Percentiles rank a stretch among this genome's conserved stretches.
phyloP scores from a whole-genome alignment of 2,888 invertebrate genomes.

The Tenthredo livida region DNA sequence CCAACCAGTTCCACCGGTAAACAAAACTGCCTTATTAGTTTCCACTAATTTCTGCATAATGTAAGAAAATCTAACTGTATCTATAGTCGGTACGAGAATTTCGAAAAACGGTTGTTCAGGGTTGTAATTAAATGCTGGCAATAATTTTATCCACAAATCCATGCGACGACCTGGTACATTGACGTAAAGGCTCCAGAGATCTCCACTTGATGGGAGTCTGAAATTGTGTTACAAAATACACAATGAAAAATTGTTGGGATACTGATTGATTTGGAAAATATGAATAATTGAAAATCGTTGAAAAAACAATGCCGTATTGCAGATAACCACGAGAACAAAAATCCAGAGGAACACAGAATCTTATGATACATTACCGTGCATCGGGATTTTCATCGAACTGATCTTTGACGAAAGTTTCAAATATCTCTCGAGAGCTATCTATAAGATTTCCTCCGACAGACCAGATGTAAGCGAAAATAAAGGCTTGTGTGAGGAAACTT shows the following conservation, averaged over 20 bases:
- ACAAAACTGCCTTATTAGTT: conserved; percentile 88
- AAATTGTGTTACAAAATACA: neutral
- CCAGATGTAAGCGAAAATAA: conserved; percentile 92
- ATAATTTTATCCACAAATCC: conserved; percentile 89
- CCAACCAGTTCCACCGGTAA: conserved; percentile 92
- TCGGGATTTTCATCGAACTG: conserved; percentile 87
- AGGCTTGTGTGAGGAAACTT: conserved; percentile 86
- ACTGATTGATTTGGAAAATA: neutral
- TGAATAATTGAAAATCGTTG: neutral
- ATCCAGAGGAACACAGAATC: too few relatives aligned
- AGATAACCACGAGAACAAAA: too few relatives aligned
- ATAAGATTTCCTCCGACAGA: conserved; percentile 91
- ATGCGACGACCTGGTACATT: conserved; percentile 85
- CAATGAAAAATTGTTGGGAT: neutral
- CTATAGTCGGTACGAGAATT: conserved; percentile 93
- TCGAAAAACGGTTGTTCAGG: conserved; percentile 90
- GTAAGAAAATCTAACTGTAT: conserved; percentile 92
- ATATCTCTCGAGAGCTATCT: conserved; percentile 84
- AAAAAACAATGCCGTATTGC: neutral
- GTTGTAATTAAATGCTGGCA: conserved; percentile 87
- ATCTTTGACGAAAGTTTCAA: conserved; percentile 85
- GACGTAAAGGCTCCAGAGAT: conserved; percentile 89
- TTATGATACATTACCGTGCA: conserved; percentile 79
- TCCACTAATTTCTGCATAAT: conserved; percentile 87
- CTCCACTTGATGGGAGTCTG: conserved; percentile 86